Base-by-base conservation (phyloP, 2,797 vertebrate species). In the Chaunax sp. region DNA sequence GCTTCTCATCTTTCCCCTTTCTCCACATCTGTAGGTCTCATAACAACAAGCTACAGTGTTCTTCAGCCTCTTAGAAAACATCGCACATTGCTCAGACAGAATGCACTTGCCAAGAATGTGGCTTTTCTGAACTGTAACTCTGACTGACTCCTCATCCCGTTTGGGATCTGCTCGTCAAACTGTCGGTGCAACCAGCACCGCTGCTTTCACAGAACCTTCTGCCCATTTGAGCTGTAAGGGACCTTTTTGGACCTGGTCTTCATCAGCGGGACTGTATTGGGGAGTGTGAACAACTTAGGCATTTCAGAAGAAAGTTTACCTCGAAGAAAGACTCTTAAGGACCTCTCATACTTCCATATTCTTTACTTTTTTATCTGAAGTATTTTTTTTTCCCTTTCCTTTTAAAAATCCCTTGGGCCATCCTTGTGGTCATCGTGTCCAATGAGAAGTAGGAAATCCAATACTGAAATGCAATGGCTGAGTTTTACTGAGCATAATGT, bases 21-120 rank as follows among this genome's bases (percentile, higher is more conserved):
- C 86, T 95, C 95, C 95, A 84, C 93, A 94, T 90, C 94, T 95
- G 90, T 96, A 98, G 97, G 96, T 98, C 97, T 95, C 97, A 99
- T 95, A 98, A 97, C 97, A 98, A 99, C 97, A 99, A 97, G 94
- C 96, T 97, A 90, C 96, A 98, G 93, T 95, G 96, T 91, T 96
- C 97, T 89, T 92, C 96, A 92, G 93, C 95, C 94, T 96, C 96
- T 94, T 98, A 97, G 94, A 95, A 92, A 92, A 90, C 95, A 89
- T 88, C 64, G 78, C 81, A 91, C 85, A 81, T 85, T 78, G 81
- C 68, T 76, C 75, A 77, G 75, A 95, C 68, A 69, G 68, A 92
- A 90, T 86, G 88, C 90, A 89, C 87, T 91, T 83, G 84, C 87
- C 86, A 87, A 73, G 82, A 89, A 79, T 53, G 78, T 81, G 79